Evolutionary conservation across 2,888 invertebrate genomes (phyloP), one percentile per base, ranked within the genome.

Genomic region (Tetanocera ferruginea): DNA sequence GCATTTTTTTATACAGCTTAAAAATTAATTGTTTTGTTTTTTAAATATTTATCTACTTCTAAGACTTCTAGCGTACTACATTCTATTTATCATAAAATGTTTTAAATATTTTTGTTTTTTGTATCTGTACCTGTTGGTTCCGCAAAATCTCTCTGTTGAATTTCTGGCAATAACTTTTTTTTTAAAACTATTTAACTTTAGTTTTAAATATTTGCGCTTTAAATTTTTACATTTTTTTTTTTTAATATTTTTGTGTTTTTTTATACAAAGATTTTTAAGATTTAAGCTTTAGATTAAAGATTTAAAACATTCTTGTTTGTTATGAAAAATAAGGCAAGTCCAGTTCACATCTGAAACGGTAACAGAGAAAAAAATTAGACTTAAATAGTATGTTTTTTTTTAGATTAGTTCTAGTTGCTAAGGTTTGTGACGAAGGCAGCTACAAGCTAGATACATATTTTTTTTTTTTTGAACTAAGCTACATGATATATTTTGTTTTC

Each of bases 101-200:
- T 23, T 23, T 8, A 60, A 60, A 25, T 60, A 28, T 14, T 25
- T 31, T 5, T 60, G n/a, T 14, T 25, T 31, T 5, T 34, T 8
- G 3, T 17, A 64, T 31, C 28, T 64, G 64, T 75, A 75, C 75
- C 75, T 75, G 75, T 75, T 75, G 75, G 66, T 75, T 75, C 75
- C 67, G 67, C 75, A 75, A 75, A 75, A 75, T 75, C 67, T 75
- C 67, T 75, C 55, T 28, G 55, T 25, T 73, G 73, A 62, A 72
- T 34, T 72, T 49, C 66, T 75, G 37, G 52, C 37, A 11, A 23
- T 37, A 31, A 28, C 55, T 57, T 57, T 51, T 25, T 4, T 62
- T n/a, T 28, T 72, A 23, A 71, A 55, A 37, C 23, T 64, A 51
- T 52, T 64, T 66, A 49, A 64, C 2, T n/a, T 64, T 74, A 64